Base-by-base conservation (phyloP, 1,140 invertebrate species). In the Musca vetustissima region DNA sequence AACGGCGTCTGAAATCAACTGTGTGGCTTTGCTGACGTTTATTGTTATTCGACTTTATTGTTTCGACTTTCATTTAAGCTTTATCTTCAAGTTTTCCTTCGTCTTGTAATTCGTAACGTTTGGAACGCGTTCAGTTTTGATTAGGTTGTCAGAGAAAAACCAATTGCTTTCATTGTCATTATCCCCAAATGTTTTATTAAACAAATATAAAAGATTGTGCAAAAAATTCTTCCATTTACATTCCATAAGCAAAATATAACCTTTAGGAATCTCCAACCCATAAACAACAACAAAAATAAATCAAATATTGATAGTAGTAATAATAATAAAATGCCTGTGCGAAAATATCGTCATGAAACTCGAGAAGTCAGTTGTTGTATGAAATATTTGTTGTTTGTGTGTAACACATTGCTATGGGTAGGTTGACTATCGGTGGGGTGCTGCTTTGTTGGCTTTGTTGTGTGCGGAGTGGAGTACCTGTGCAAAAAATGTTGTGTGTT, bases 331-430 rank as follows among this genome's bases (percentile, higher is more conserved):
- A 82, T 82, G 80, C 80, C 80, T 50, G 74, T 89, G 76, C 84
- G 90, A 76, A 93, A 93, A 85, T 91, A 92, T 84, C 85, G 92
- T 81, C 87, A 92, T 77, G 92, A 94, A 83, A 92, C 92, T 71
- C 93, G 90, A 83, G 96, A 98, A 92, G 94, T 98, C 77, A 96
- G 93, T 86, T 97, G 95, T 86, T 97, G 95, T 84, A 87, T 98
- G 59, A 98, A 98, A 86, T 98, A 98, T 86, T 88, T 97, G 81
- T 96, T 98, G 75, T 98, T 98, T 85, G 91, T 93, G 82, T 96
- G 97, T 85, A 98, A 98, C 88, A 95, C 98, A 71, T 86, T 98
- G 74, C 97, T 98, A 87, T 98, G 96, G 95, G 93, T 97, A 84
- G 91, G 91, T 76, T 11, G n/a, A 55, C n/a, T n/a, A n/a, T n/a